A percentile compares a stretch with the other conserved stretches of the same genome.
Conservation (phyloP, 2,113 vertebrate species). For the Dermatemys mawii region DNA sequence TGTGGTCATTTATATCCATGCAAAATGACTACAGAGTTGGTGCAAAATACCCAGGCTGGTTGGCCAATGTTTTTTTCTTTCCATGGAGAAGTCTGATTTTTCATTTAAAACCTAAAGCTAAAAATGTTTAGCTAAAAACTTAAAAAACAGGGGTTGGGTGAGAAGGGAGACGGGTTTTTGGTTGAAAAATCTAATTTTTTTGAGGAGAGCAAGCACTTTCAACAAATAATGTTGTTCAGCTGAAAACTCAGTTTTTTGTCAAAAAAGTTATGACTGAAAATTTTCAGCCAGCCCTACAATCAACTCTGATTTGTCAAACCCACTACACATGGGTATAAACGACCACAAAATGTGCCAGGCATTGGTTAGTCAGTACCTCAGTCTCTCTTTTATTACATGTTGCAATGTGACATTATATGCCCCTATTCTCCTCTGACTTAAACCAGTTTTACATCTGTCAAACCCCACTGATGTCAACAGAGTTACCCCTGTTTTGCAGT, state of each 20-base stretch:
- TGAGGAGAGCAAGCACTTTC: background rate
- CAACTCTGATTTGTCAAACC: background rate
- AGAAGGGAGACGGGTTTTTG: slow-evolving; percentile 4
- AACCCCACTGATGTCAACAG: background rate
- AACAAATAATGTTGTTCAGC: background rate
- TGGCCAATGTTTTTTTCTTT: slow-evolving; percentile 32
- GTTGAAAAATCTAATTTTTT: background rate
- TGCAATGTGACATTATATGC: background rate
- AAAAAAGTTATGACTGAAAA: background rate
- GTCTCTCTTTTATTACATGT: background rate
- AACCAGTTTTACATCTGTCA: background rate
- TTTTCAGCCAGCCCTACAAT: background rate
- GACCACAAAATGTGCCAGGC: background rate
- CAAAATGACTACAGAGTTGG: slow-evolving; percentile 37
- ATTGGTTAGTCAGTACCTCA: background rate
- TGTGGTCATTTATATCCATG: slow-evolving; percentile 22
- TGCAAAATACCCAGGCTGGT: background rate
- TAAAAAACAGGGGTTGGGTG: background rate
- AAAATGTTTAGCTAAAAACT: slow-evolving; percentile 12
- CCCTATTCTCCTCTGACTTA: background rate
- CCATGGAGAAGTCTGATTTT: slow-evolving; percentile 31
- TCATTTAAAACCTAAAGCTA: background rate
- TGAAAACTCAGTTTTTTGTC: background rate
- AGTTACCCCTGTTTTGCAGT: background rate
- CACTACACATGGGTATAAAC: background rate